phyloP scores from a whole-genome alignment of 2,888 invertebrate genomes.

The Adela reaumurella region DNA sequence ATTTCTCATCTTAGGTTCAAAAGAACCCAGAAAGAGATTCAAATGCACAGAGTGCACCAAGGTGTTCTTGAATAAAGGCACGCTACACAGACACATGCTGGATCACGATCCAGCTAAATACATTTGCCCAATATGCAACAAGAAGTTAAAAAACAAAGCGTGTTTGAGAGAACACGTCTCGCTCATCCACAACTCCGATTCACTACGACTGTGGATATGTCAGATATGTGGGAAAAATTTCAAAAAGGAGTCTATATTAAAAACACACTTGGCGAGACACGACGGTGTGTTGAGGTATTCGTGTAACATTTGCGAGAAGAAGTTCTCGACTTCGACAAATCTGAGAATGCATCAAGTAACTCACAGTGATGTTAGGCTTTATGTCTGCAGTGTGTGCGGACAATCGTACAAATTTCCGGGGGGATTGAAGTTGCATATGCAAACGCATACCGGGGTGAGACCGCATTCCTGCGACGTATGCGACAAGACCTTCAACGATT shows the following conservation, averaged over 20 bases:
- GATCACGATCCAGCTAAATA: background rate
- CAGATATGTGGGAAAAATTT: background rate
- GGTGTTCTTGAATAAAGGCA: background rate
- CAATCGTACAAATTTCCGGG: conserved; percentile 68
- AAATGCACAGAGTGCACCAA: background rate
- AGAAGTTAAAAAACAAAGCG: background rate
- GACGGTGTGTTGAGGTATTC: background rate
- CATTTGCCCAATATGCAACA: background rate
- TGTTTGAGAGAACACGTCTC: background rate
- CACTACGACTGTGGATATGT: background rate
- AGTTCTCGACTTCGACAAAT: background rate
- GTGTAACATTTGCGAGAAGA: background rate
- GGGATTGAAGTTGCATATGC: conserved; percentile 62
- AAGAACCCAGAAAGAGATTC: background rate
- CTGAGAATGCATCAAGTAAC: conserved; percentile 64
- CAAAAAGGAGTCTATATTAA: background rate
- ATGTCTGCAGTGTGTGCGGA: conserved; percentile 65
- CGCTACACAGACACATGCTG: background rate
- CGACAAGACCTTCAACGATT: conserved; percentile 64
- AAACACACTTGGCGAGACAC: background rate
- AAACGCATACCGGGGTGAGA: conserved; percentile 64
- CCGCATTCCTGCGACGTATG: conserved; percentile 69
- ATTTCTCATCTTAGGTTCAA: background rate
- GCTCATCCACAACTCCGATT: background rate
- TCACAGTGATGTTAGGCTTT: conserved; percentile 70